phyloP scores from a whole-genome alignment of 2,113 vertebrate genomes.

The Danio rerio region DNA sequence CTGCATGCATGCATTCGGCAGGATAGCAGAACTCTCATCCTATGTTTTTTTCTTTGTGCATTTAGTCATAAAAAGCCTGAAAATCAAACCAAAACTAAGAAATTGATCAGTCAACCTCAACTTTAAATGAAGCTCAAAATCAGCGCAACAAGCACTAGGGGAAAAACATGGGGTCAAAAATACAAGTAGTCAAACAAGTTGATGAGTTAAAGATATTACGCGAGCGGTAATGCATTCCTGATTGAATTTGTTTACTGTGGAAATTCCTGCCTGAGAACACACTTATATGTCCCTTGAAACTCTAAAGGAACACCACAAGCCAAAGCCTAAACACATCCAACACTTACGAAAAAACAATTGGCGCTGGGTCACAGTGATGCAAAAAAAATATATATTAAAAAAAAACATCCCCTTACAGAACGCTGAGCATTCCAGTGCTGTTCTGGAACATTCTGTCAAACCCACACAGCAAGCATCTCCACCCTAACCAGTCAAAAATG shows the following conservation, averaged over 20 bases:
- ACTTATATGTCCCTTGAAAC: slow-evolving; percentile 16
- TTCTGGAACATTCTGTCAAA: slow-evolving; percentile 72
- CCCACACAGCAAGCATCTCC: background rate
- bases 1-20: too few relatives aligned
- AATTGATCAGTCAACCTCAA: background rate
- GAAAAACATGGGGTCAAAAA: slow-evolving; percentile 25
- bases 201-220: slow-evolving; percentile 16
- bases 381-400: slow-evolving; percentile 6
- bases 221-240: background rate
- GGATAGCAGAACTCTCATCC: too few relatives aligned
- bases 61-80: background rate
- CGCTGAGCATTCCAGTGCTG: slow-evolving; percentile 66
- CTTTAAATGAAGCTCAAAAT: background rate
- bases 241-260: slow-evolving; percentile 35
- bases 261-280: slow-evolving; percentile 18
- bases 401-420: slow-evolving; percentile 1
- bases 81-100: background rate
- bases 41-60: too few relatives aligned
- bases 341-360: slow-evolving; percentile 41
- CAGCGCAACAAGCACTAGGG: background rate
- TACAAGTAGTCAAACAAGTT: background rate
- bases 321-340: slow-evolving; percentile 35
- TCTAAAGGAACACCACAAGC: background rate
- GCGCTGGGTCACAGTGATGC: slow-evolving; percentile 19
- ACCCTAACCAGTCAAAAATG: slow-evolving; percentile 28